Evolutionary conservation across 1,140 invertebrate genomes (phyloP).

Genomic region (Meteorus sp.): DNA sequence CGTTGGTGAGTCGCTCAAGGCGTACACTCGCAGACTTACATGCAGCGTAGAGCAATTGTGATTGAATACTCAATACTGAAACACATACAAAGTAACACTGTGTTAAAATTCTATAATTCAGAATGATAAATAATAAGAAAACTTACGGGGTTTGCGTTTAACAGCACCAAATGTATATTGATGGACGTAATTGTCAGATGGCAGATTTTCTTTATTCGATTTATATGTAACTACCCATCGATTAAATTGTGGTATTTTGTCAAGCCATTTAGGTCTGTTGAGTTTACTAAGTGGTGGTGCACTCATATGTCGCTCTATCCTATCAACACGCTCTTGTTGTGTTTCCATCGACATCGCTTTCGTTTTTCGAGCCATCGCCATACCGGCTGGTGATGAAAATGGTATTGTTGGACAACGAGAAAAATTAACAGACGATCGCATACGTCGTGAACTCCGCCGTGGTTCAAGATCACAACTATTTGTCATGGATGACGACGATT

Average conservation of each 20-base stretch:
- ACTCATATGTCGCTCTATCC: conserved; percentile 59
- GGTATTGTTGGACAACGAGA: conserved; percentile 59
- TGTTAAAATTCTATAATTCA: too few relatives aligned
- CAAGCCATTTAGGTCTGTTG: conserved; percentile 57
- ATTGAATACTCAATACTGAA: conserved; percentile 44
- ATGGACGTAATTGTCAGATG: conserved; percentile 50
- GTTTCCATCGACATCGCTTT: conserved; percentile 59
- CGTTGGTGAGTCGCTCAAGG: conserved; percentile 49
- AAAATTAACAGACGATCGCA: conserved; percentile 55
- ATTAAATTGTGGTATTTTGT: conserved; percentile 45
- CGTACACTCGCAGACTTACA: conserved; percentile 57
- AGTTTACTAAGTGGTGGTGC: conserved; percentile 53
- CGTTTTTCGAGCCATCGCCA: conserved; percentile 57
- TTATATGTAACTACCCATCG: conserved; percentile 52
- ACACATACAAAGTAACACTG: conserved; percentile 12
- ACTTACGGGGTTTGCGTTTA: conserved; percentile 49
- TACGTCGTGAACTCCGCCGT: conserved; percentile 50
- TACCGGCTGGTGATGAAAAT: conserved; percentile 63
- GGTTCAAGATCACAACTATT: neutral
- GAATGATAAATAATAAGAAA: conserved; percentile 1
- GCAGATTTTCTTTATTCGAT: conserved; percentile 54
- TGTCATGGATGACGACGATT: conserved; percentile 1
- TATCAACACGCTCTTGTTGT: conserved; percentile 59
- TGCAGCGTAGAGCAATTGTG: conserved; percentile 48
- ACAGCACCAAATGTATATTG: conserved; percentile 56